Conservation (phyloP, 92 coral and sea anemone genomes). For the Pocillopora meandrina region DNA sequence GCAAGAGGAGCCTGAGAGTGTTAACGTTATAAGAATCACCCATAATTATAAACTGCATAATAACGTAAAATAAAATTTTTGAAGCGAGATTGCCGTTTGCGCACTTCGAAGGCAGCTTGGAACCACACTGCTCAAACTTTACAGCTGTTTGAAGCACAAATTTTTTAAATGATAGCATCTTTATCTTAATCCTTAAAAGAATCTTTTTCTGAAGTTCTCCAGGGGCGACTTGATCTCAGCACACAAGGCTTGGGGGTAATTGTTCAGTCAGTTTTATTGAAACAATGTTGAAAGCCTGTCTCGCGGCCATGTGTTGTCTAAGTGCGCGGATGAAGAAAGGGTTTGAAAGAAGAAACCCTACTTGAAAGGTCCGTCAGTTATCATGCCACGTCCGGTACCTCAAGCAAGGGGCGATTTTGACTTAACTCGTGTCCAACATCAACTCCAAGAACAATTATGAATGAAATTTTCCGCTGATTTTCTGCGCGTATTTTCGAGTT, state of each 20-base stretch:
- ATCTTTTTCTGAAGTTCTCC: neutral
- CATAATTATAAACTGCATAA: too few relatives aligned
- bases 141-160: too few relatives aligned
- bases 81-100: neutral
- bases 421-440: neutral
- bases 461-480: too few relatives aligned
- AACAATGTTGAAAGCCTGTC: constrained; percentile 12
- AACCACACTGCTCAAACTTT: too few relatives aligned
- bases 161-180: neutral
- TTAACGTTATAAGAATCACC: too few relatives aligned
- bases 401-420: neutral
- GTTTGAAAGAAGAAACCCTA: neutral
- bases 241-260: neutral
- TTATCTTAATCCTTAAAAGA: neutral
- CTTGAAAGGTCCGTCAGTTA: neutral
- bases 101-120: too few relatives aligned
- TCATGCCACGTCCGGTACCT: neutral
- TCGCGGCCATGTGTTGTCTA: constrained; percentile 33
- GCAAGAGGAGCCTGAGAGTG: too few relatives aligned
- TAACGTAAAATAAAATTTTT: neutral
- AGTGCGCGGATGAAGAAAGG: neutral
- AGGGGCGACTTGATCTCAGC: neutral
- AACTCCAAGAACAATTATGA: neutral
- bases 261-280: constrained; percentile 4
- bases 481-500: too few relatives aligned